Evolutionary conservation across 2,888 invertebrate species (phyloP).

Genomic region (Geotrupes spiniger): DNA sequence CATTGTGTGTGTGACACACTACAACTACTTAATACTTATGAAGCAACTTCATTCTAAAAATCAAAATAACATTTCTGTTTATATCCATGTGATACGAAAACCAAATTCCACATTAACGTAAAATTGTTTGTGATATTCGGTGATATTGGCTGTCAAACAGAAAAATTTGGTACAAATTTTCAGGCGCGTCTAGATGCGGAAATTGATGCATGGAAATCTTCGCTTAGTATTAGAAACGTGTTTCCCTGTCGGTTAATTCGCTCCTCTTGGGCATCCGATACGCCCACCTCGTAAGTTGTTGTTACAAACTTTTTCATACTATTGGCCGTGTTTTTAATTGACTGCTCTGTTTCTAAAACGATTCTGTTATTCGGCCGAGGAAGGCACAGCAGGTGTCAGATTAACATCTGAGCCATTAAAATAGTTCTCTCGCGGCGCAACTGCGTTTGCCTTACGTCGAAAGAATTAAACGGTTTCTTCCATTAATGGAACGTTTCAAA

Average conservation of each 20-base stretch:
- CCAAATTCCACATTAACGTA: not conserved
- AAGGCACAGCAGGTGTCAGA: slow-evolving; percentile 6
- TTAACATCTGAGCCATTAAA: slow-evolving; percentile 3
- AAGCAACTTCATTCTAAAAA: no score
- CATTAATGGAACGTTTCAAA: no score
- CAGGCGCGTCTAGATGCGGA: no score
- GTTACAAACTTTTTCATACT: slow-evolving; percentile 4
- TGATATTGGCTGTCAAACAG: slow-evolving; percentile 18
- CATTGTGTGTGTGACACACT: no score
- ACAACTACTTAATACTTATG: no score
- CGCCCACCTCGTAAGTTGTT: slow-evolving; percentile 3
- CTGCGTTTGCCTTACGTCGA: no score
- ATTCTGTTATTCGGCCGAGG: slow-evolving; percentile 3
- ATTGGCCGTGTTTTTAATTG: slow-evolving; percentile 2
- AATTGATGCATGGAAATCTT: no score
- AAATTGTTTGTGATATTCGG: slow-evolving; percentile 20
- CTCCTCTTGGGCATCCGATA: slow-evolving; percentile 1
- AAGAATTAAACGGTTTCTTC: no score
- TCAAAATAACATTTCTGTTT: no score
- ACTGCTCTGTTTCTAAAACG: slow-evolving; percentile 3
- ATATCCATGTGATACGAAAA: no score
- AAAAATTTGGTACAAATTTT: slow-evolving; percentile 12
- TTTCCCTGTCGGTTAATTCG: not conserved
- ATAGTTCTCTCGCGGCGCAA: no score
- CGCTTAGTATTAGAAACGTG: no score